Evolutionary conservation across 2,113 vertebrate species (phyloP).

Genomic region (Nannobrachium achirus): DNA sequence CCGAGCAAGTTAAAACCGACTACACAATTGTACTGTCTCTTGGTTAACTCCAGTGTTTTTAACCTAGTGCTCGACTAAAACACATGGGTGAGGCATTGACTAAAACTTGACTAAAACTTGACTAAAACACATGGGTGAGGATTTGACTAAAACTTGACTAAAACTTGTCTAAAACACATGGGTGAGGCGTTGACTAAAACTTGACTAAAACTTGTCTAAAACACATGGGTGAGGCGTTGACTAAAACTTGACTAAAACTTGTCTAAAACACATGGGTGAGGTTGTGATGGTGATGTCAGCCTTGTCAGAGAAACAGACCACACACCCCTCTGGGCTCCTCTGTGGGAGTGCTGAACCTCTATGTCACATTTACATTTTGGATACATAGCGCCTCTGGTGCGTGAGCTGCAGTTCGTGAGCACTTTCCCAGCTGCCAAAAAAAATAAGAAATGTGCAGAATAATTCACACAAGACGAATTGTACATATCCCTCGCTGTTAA

Average conservation of each 20-base stretch:
- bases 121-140: constrained; percentile 32
- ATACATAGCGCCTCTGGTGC: background rate
- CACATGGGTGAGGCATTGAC: constrained; percentile 6
- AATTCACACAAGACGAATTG: constrained; percentile 1
- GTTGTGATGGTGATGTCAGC: background rate
- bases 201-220: constrained; percentile 5
- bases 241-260: too few species aligned
- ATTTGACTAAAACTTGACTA: too few species aligned
- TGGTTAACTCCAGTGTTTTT: too few species aligned
- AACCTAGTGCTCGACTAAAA: background rate
- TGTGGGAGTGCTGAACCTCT: background rate
- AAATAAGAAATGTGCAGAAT: background rate
- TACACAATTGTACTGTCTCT: too few species aligned
- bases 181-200: too few species aligned
- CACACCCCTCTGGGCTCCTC: background rate
- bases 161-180: constrained; percentile 9
- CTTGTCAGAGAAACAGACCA: constrained; percentile 10
- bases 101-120: too few species aligned
- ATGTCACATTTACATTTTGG: constrained; percentile 10
- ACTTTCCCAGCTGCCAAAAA: constrained; percentile 32
- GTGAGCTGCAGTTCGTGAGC: background rate
- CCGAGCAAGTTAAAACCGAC: too few species aligned
- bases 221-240: constrained; percentile 10
- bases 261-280: constrained; percentile 15
- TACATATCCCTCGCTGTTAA: background rate